Evolutionary conservation across 2,113 vertebrate genomes (phyloP), one percentile per base, ranked within the genome.

Genomic region (Leptocoma aspasia): DNA sequence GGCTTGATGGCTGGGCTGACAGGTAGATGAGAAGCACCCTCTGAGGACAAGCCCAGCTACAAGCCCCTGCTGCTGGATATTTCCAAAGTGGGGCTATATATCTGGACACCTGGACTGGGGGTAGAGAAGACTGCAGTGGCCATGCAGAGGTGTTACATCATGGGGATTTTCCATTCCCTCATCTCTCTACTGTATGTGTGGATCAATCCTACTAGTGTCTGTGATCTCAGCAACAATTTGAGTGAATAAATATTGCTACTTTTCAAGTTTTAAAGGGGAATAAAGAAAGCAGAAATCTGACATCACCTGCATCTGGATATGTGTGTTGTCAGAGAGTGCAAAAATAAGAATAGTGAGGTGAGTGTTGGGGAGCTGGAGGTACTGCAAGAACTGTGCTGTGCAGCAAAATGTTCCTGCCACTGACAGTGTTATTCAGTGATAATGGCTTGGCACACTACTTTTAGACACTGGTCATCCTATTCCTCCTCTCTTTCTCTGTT

Each of bases 121-220:
- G 33, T 45, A 57, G 47, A 57, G 22, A 13, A n/a, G 24, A 33
- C 30, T 1, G 0, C 30, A n/a, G 19, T 41, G 30, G 35, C 27
- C n/a, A 35, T 2, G 7, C 3, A 13, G n/a, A 69, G 11, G 7
- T 37, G 37, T 27, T 42, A 52, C 4, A 3, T 44, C 15, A 27
- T 0, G 0, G 10, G 9, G 9, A 1, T 13, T 82, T 82, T 61
- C 35, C 2, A 0, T 9, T 11, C 4, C 7, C 28, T 75, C 1
- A 1, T 54, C 16, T 39, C 22, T 68, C 30, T 28, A 15, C 23
- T 5, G 3, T 0, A 4, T 3, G 2, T 20, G 24, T 28, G 13
- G 2, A 5, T 63, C 30, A 68, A 24, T 7, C 5, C 11, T 27
- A 9, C 5, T 18, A 59, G 7, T 5, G 9, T 22, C 37, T 1